Evolutionary conservation across 2,888 invertebrate genomes (phyloP).

Genomic region (Platycheirus rosarum): DNA sequence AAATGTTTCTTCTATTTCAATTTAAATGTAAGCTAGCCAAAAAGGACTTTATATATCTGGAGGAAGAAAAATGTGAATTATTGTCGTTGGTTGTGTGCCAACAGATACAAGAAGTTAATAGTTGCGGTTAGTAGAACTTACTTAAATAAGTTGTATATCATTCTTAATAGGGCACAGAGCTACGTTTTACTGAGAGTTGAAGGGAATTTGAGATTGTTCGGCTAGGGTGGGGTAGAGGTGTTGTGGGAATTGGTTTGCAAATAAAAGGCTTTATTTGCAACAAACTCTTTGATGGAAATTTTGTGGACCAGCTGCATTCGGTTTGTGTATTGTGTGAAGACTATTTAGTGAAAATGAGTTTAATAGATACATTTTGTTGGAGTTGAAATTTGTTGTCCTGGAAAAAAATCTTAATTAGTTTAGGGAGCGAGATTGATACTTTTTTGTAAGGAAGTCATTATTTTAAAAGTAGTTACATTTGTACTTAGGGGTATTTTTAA

Average conservation of each 20-base stretch:
- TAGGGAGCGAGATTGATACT: too few species aligned
- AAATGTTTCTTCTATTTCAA: constrained; percentile 73
- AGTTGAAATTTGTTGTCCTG: too few species aligned
- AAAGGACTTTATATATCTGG: constrained; percentile 10
- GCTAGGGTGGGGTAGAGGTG: not conserved
- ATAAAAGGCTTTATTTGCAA: not conserved
- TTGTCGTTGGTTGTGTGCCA: constrained; percentile 71
- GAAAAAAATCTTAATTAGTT: too few species aligned
- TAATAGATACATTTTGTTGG: too few species aligned
- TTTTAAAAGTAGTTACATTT: too few species aligned
- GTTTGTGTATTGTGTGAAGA: not conserved
- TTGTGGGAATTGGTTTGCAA: not conserved
- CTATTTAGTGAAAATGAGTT: not conserved
- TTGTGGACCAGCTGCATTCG: constrained; percentile 1
- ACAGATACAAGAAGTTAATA: constrained; percentile 74
- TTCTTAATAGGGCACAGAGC: constrained; percentile 50
- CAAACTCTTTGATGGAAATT: not conserved
- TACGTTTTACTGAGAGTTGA: not conserved
- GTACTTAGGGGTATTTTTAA: too few species aligned
- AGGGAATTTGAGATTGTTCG: not conserved
- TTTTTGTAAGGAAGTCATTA: too few species aligned
- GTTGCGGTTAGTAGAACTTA: constrained; percentile 72
- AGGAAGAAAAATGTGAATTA: constrained; percentile 57
- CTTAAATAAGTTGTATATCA: constrained; percentile 72
- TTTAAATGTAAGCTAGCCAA: constrained; percentile 67